These are phyloP conservation scores for Corapipo altera DNA, from an alignment of 2,113 vertebrate genomes.

Conservation along the genomic window DNA sequence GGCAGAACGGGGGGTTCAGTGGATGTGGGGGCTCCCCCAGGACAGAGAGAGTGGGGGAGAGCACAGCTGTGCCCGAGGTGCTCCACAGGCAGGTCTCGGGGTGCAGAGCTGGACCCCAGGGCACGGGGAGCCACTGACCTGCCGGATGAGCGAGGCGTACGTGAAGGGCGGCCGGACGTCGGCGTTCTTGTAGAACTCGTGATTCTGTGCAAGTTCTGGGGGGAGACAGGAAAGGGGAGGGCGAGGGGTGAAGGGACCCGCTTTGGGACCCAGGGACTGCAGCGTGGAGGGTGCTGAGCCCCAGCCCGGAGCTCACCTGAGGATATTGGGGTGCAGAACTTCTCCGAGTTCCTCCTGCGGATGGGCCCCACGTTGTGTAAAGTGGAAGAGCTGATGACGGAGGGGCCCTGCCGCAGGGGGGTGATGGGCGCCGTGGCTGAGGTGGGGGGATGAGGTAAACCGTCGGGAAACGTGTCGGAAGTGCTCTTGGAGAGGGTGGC, in stretches of 20 bases:
- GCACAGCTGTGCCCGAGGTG: accelerated
- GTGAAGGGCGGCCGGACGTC: conserved; percentile 98
- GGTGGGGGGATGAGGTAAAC: conserved; percentile 95
- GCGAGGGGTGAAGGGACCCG: not conserved
- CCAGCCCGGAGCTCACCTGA: conserved; percentile 78
- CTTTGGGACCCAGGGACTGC: accelerated
- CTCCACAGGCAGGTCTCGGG: not conserved
- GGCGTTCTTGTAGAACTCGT: conserved; percentile 99
- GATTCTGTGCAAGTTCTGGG: conserved; percentile 98
- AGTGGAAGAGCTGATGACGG: conserved; percentile 95
- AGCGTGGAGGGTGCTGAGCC: accelerated
- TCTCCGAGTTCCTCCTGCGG: conserved; percentile 95
- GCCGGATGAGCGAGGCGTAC: conserved; percentile 97
- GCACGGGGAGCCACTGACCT: conserved; percentile 77
- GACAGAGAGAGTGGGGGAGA: not conserved
- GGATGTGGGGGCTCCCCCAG: accelerated
- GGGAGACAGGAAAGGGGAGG: not conserved
- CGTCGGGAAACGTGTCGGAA: conserved; percentile 90
- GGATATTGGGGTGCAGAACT: conserved; percentile 98
- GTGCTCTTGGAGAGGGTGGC: conserved; percentile 92
- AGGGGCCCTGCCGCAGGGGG: conserved; percentile 91
- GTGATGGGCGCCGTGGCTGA: conserved; percentile 95
- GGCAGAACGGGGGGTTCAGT: not conserved
- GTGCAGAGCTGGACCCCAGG: accelerated
- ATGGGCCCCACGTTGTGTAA: conserved; percentile 88